Base-by-base conservation (phyloP, 1,140 invertebrate genomes). In the Neodiprion virginianus region DNA sequence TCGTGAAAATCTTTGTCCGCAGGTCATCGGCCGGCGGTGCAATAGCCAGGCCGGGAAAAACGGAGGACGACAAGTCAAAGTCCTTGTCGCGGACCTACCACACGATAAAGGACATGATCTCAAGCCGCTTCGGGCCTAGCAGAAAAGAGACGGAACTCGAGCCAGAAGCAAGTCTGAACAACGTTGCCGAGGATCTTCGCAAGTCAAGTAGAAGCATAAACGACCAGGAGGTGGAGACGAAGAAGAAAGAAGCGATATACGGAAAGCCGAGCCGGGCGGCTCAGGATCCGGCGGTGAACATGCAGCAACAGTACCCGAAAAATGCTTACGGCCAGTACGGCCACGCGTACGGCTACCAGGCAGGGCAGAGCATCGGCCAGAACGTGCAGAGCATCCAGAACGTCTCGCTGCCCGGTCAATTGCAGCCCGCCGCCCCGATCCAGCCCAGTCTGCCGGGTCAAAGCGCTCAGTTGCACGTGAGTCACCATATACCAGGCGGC, bases 81-180 rank as follows among this genome's bases (percentile, higher is more conserved):
- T 90, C 92, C 5, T 89, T 93, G 67, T 92, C 92, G 65, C 93
- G 94, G 84, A 95, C 94, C 0, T 96, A 95, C 82, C 93, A 95
- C 81, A 94, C 94, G 23, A 91, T 96, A 72, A 95, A 95, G 89
- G 94, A 95, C 82, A 95, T 96, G 90, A 94, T 96, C 80, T 95
- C 94, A 7, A 95, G 93, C 85, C 92, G 93, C 82, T 95, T 96
- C 83, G 93, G 93, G 0, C 85, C 86, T 80, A 91, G 85, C 78
- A 85, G 88, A 74, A 92, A 92, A 81, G 92, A 93, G n/a, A 88
- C 76, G 17, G 86, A 88, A 17, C 80, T 82, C 73, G 91, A 93
- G 79, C 82, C 84, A 77, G 90, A 92, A 85, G 84, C 89, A 17
- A 91, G 89, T 78, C 81, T 93, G 40, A 93, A 94, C 83, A 93